A percentile compares a stretch with the other conserved stretches of the same genome.
phyloP scores from a whole-genome alignment of 2,113 vertebrate genomes.

The Leptocoma aspasia region DNA sequence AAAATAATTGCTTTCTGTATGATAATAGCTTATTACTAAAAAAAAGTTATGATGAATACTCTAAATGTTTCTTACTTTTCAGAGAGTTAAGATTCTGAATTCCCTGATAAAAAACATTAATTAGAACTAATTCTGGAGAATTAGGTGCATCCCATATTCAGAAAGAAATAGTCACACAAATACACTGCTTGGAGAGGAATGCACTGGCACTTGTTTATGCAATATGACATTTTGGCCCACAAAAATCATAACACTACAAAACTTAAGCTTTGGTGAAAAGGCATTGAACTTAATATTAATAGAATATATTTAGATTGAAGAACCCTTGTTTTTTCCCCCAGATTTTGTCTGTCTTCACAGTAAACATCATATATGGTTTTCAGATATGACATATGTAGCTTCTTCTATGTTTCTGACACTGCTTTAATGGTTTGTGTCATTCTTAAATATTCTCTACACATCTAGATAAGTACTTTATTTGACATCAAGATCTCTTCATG shows the following conservation, averaged over 20 bases:
- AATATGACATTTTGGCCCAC: not conserved
- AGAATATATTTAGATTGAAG: not conserved
- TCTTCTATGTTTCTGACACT: not conserved
- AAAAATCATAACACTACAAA: not conserved
- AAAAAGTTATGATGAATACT: not conserved
- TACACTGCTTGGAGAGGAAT: not conserved
- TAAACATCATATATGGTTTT: not conserved
- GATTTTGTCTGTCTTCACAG: not conserved
- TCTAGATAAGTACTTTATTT: not conserved
- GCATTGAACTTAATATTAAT: not conserved
- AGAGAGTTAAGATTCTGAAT: not conserved
- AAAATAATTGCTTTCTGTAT: not conserved
- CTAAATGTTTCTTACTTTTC: not conserved
- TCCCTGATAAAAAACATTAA: not conserved
- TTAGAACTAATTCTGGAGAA: not conserved
- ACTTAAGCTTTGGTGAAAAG: not conserved
- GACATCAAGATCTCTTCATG: not conserved
- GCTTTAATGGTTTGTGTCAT: not conserved
- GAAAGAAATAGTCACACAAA: not conserved
- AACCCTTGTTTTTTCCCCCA: accelerated
- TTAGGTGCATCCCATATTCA: not conserved
- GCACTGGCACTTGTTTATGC: not conserved
- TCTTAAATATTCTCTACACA: not conserved
- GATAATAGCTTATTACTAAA: not conserved
- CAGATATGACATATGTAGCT: not conserved